A percentile compares a stretch with the other conserved stretches of the same genome.
phyloP scores from a whole-genome alignment of 1,140 invertebrate species.

The Zophobas atratus region DNA sequence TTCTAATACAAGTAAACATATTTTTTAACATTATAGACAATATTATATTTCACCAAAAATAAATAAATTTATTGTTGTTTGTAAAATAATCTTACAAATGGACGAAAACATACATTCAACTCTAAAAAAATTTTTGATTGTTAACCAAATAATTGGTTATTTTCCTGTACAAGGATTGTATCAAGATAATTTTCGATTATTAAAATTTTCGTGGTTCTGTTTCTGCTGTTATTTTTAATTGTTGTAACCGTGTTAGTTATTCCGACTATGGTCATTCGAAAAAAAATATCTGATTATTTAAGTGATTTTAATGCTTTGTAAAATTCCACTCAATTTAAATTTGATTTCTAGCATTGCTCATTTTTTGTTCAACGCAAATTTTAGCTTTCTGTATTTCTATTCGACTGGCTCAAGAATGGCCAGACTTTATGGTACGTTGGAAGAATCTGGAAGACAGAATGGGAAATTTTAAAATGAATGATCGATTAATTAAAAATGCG shows the following conservation, averaged over 20 bases:
- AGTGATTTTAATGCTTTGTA: background rate
- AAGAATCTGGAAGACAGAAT: background rate
- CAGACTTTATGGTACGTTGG: constrained; percentile 10
- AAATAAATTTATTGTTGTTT: background rate
- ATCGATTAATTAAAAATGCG: background rate
- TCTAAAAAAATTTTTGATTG: background rate
- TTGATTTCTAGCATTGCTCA: background rate
- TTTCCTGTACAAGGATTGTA: constrained; percentile 45
- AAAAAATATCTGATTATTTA: background rate
- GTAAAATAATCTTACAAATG: background rate
- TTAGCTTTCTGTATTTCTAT: constrained; percentile 5
- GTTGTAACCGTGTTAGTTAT: background rate
- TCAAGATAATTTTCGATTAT: background rate
- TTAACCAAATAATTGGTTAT: constrained; percentile 49
- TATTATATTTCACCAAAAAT: no score
- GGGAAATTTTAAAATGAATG: background rate
- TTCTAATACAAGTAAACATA: no score
- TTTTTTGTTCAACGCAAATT: background rate
- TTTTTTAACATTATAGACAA: no score
- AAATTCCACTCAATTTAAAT: background rate
- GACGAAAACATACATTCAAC: background rate
- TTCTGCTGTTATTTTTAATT: constrained; percentile 35
- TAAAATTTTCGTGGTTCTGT: constrained; percentile 41
- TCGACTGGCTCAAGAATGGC: constrained; percentile 27
- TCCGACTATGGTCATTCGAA: background rate